A percentile compares a stretch with the other conserved stretches of the same genome.
Evolutionary conservation across 1,140 invertebrate species (phyloP).

Genomic region (Lineus longissimus): DNA sequence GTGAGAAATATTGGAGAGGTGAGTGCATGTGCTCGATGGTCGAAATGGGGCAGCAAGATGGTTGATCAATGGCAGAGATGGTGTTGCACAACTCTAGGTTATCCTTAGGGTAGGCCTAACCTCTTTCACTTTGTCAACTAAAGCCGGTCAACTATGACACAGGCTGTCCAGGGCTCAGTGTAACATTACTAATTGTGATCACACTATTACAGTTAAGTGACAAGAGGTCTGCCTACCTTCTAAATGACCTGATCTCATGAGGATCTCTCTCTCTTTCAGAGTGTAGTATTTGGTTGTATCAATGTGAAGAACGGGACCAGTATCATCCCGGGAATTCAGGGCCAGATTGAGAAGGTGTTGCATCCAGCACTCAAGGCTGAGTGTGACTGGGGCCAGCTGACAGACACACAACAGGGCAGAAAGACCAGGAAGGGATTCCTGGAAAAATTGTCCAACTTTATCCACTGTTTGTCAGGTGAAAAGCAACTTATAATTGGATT

Average conservation of each 20-base stretch:
- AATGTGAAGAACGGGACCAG: slow-evolving; percentile 21
- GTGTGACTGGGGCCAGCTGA: slow-evolving; percentile 27
- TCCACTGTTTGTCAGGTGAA: slow-evolving; percentile 32
- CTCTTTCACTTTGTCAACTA: too few species aligned
- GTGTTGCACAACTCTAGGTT: background rate
- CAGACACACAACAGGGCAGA: slow-evolving; percentile 21
- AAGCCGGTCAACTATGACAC: too few species aligned
- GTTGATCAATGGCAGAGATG: too few species aligned
- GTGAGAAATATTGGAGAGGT: slow-evolving; percentile 27
- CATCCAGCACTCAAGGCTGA: slow-evolving; percentile 23
- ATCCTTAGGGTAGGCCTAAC: background rate
- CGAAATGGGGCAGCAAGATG: too few species aligned
- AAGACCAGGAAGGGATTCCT: slow-evolving; percentile 29
- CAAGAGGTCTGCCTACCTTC: too few species aligned
- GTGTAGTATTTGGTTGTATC: slow-evolving; percentile 29
- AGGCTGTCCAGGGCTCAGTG: too few species aligned
- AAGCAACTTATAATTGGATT: background rate
- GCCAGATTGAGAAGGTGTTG: slow-evolving; percentile 24
- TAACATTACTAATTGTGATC: too few species aligned
- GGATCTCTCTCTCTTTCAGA: slow-evolving; percentile 16
- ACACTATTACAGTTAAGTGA: too few species aligned
- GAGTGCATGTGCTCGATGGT: background rate
- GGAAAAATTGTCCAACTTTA: slow-evolving; percentile 28
- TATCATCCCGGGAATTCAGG: slow-evolving; percentile 30
- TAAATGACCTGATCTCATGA: too few species aligned